Evolutionary conservation across 2,797 vertebrate species (phyloP).

Genomic region (Kryptolebias ocellatus): DNA sequence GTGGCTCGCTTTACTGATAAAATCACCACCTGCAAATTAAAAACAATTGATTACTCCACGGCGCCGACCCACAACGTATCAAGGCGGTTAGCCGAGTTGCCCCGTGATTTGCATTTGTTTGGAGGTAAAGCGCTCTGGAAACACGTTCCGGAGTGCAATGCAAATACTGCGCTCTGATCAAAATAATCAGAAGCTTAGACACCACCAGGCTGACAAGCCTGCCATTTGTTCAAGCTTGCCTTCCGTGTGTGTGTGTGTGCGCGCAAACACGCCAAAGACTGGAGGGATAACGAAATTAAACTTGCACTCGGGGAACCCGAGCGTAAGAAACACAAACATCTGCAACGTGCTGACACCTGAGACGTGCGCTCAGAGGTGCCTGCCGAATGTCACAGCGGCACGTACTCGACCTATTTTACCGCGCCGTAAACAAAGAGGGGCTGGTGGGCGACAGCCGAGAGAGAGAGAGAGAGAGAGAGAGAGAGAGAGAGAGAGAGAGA

Average conservation of each 20-base stretch:
- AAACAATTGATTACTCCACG: conserved; percentile 32
- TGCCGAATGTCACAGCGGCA: conserved; percentile 1
- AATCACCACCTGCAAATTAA: conserved; percentile 77
- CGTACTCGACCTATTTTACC: conserved; percentile 29
- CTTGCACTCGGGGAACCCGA: not conserved
- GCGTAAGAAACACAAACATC: conserved; percentile 1
- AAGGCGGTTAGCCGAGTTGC: not conserved
- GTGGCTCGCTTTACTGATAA: conserved; percentile 82
- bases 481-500: no score
- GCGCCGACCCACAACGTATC: conserved; percentile 7
- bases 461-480: not conserved
- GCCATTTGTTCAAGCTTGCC: conserved; percentile 18
- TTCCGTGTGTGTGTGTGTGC: conserved; percentile 17
- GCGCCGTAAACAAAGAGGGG: conserved; percentile 6
- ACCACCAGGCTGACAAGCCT: conserved; percentile 17
- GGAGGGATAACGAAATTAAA: conserved; percentile 11
- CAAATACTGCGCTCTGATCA: conserved; percentile 17
- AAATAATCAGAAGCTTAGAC: conserved; percentile 39
- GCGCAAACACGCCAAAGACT: conserved; percentile 5
- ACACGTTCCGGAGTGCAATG: conserved; percentile 5
- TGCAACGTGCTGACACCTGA: conserved; percentile 1
- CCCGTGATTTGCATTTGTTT: conserved; percentile 15
- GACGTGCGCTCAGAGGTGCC: not conserved
- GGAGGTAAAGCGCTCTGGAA: conserved; percentile 2
- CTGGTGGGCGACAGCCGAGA: conserved; percentile 26